Evolutionary conservation across 2,113 vertebrate genomes (phyloP).

Genomic region (Hydrolagus affinis): DNA sequence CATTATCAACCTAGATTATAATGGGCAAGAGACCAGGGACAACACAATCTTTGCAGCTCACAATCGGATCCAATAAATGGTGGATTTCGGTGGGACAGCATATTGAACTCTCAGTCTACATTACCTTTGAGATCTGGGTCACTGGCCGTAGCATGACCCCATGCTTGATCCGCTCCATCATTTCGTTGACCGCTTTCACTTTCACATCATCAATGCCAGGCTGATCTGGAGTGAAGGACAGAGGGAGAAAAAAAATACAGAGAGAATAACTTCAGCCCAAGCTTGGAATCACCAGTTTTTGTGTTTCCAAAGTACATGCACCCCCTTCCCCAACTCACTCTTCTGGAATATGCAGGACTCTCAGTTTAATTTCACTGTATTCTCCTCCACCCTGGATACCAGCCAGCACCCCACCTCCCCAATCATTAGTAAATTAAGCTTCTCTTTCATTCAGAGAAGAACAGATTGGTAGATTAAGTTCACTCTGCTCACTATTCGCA

Average conservation of each 20-base stretch:
- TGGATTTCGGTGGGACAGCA: too few species aligned
- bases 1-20: background rate
- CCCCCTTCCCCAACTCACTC: background rate
- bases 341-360: too few species aligned
- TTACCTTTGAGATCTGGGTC: constrained; percentile 60
- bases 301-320: background rate
- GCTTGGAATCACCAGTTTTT: background rate
- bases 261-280: background rate
- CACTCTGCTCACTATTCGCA: too few species aligned
- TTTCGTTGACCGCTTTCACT: constrained; percentile 66
- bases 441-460: too few species aligned
- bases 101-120: background rate
- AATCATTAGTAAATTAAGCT: too few species aligned
- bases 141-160: constrained; percentile 65
- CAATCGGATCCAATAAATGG: background rate
- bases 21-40: background rate
- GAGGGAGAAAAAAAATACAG: background rate
- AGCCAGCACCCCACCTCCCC: too few species aligned
- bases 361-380: too few species aligned
- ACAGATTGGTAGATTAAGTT: too few species aligned
- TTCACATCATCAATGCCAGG: constrained; percentile 58
- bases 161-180: constrained; percentile 71
- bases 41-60: background rate
- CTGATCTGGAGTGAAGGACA: constrained; percentile 36
- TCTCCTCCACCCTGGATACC: too few species aligned